phyloP scores from a whole-genome alignment of 2,113 vertebrate species.

The Alaudala cheleensis region DNA sequence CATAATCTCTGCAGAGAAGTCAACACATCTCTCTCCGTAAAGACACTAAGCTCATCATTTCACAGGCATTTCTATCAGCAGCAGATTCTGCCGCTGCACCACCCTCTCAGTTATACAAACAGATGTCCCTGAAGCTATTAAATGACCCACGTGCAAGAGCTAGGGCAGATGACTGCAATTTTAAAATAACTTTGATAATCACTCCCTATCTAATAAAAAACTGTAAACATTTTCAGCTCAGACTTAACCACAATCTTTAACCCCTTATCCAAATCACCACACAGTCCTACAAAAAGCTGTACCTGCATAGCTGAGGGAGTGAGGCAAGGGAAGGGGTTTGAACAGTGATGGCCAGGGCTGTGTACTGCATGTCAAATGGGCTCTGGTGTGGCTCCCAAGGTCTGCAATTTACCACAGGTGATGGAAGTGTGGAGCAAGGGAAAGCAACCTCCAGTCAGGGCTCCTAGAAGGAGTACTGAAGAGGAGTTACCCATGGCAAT shows the following conservation, averaged over 20 bases:
- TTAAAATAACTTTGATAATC: not conserved
- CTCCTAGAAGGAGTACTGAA: not conserved
- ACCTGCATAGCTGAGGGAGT: accelerated
- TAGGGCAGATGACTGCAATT: not conserved
- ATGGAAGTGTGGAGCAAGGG: not conserved
- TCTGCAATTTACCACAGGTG: not conserved
- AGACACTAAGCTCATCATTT: not conserved
- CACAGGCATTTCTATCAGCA: not conserved
- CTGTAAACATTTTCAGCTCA: not conserved
- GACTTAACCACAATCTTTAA: not conserved
- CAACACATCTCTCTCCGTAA: not conserved
- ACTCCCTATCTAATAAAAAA: not conserved
- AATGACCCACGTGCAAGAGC: not conserved
- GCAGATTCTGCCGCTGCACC: not conserved
- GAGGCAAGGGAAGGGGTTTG: not conserved
- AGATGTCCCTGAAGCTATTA: not conserved
- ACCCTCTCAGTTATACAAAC: not conserved
- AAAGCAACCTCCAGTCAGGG: not conserved
- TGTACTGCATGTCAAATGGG: not conserved
- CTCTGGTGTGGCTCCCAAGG: not conserved
- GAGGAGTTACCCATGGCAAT: not conserved
- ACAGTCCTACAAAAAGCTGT: not conserved
- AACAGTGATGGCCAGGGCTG: not conserved
- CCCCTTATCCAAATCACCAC: not conserved
- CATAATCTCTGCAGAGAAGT: not conserved